A percentile compares a stretch with the other conserved stretches of the same genome.
Evolutionary conservation across 2,797 vertebrate species (phyloP).

Genomic region (Eospalax fontanierii): DNA sequence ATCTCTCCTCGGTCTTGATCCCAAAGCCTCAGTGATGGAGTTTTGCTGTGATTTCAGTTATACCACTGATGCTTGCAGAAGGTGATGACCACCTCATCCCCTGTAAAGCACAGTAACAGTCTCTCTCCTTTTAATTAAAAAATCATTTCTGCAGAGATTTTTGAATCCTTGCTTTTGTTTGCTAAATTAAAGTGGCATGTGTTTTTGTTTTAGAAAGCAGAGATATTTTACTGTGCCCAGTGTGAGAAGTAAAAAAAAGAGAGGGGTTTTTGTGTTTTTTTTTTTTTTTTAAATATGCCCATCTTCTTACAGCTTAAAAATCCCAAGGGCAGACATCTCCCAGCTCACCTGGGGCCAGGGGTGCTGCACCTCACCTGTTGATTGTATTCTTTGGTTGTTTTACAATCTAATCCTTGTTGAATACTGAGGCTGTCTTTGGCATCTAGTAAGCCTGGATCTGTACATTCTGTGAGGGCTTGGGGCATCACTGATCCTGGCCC

Average conservation of each 20-base stretch:
- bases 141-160: constrained; percentile 14
- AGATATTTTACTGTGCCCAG: neutral
- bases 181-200: constrained; percentile 40
- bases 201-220: constrained; percentile 74
- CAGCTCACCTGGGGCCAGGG: neutral
- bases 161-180: neutral
- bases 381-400: neutral
- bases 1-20: neutral
- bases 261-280: neutral
- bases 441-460: neutral
- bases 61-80: constrained; percentile 64
- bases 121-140: constrained; percentile 55
- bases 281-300: constrained; percentile 23
- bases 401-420: neutral
- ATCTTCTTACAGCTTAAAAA: neutral
- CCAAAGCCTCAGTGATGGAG: neutral
- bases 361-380: constrained; percentile 64
- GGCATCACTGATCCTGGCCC: rapidly evolving
- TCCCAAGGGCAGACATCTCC: neutral
- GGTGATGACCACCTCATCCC: neutral
- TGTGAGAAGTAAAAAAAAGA: neutral
- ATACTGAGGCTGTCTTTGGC: neutral
- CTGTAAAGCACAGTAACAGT: neutral
- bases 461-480: neutral
- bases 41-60: constrained; percentile 61